These are phyloP conservation scores for Taphrorychus bicolor DNA, from an alignment of 2,888 invertebrate species.

Conservation along the genomic window DNA sequence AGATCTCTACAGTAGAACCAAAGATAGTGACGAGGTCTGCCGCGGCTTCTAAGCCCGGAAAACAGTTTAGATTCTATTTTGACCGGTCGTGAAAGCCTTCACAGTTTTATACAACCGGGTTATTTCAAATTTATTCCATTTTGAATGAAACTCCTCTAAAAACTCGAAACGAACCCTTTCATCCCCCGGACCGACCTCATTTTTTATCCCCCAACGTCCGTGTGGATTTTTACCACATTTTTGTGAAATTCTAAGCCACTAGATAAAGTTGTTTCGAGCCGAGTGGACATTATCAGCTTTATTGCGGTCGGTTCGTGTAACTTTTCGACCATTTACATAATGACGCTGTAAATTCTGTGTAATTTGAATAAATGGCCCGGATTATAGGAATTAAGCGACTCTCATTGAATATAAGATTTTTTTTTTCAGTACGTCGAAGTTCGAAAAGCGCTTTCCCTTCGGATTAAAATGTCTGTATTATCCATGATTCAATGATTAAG, in stretches of 20 bases:
- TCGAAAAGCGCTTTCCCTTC: not conserved
- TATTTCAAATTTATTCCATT: not conserved
- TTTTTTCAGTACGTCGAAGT: not conserved
- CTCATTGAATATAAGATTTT: slow-evolving; percentile 27
- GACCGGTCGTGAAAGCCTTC: no score
- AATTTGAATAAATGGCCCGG: slow-evolving; percentile 48
- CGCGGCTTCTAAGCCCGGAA: no score
- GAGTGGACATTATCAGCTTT: slow-evolving; percentile 54
- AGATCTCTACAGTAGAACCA: not conserved
- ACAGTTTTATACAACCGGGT: no score
- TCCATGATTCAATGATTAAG: not conserved
- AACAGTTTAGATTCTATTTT: no score
- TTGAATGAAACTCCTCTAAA: no score
- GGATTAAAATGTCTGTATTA: not conserved
- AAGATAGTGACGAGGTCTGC: not conserved
- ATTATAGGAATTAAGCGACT: slow-evolving; percentile 37
- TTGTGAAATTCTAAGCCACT: slow-evolving; percentile 42
- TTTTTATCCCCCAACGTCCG: not conserved
- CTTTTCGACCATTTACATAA: slow-evolving; percentile 54
- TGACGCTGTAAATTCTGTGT: slow-evolving; percentile 56
- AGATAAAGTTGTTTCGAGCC: slow-evolving; percentile 50
- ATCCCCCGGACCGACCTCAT: not conserved
- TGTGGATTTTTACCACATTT: slow-evolving; percentile 10
- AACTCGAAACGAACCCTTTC: not conserved
- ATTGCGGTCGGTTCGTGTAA: slow-evolving; percentile 47